phyloP scores from a whole-genome alignment of 2,113 vertebrate genomes.

The Trichechus manatus region DNA sequence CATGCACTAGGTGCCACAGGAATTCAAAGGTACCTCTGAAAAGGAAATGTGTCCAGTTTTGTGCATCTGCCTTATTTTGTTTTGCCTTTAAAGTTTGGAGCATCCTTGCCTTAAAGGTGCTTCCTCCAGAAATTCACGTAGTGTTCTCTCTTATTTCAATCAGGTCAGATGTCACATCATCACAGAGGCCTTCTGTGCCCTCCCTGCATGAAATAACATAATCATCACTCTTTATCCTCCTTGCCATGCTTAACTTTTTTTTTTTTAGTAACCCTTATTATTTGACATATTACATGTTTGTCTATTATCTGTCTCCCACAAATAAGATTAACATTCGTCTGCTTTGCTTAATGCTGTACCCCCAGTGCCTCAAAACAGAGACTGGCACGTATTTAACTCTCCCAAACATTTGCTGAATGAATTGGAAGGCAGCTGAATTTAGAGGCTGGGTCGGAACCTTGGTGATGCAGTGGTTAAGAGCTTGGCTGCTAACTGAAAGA shows the following conservation, averaged over 20 bases:
- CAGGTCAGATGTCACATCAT: background rate
- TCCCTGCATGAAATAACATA: background rate
- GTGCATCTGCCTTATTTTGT: background rate
- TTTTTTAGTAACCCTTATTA: background rate
- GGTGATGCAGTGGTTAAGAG: too few species aligned
- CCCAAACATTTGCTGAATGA: background rate
- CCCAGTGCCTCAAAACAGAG: background rate
- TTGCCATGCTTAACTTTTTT: background rate
- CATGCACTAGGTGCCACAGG: background rate
- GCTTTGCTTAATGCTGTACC: background rate
- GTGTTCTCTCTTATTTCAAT: background rate
- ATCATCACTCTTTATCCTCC: background rate
- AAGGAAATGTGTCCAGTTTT: background rate
- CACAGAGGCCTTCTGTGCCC: background rate
- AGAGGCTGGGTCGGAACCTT: background rate
- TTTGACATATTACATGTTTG: background rate
- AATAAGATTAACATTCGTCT: background rate
- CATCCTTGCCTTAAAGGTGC: background rate
- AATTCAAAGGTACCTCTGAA: background rate
- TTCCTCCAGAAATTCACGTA: background rate
- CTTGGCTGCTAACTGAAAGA: too few species aligned
- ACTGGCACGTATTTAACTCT: background rate
- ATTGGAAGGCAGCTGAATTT: background rate
- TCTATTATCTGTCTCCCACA: background rate
- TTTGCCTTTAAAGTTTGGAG: background rate